These are phyloP conservation scores for Cervus canadensis DNA, from an alignment of 2,113 vertebrate species.

Conservation along the genomic window DNA sequence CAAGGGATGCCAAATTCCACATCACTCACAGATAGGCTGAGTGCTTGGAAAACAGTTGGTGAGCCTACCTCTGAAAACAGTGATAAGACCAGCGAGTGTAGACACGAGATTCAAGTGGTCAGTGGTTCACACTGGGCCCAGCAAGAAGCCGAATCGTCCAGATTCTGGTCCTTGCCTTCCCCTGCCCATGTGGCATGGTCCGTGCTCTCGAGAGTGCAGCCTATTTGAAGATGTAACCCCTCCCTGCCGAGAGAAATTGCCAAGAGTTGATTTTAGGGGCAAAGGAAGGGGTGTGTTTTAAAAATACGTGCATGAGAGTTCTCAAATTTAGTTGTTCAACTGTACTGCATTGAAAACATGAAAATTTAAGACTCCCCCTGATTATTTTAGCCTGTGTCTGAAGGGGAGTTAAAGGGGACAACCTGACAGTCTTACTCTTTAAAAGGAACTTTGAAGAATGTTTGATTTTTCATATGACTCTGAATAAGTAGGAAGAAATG, in stretches of 20 bases:
- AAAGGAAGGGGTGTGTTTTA: neutral
- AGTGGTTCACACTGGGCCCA: too few relatives aligned
- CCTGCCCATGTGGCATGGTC: neutral
- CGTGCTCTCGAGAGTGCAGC: neutral
- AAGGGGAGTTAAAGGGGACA: neutral
- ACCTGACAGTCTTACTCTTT: neutral
- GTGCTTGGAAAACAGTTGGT: neutral
- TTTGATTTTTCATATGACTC: neutral
- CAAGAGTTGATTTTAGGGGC: neutral
- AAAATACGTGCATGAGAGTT: neutral
- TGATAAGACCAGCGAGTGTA: fast-evolving
- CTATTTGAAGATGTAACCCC: neutral
- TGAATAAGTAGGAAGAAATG: neutral
- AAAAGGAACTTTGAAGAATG: neutral
- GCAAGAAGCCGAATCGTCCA: neutral
- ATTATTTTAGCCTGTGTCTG: neutral
- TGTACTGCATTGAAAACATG: neutral
- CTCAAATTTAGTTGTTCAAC: neutral
- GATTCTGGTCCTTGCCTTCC: neutral
- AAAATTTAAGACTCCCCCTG: neutral
- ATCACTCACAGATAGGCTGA: neutral
- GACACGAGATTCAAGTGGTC: fast-evolving
- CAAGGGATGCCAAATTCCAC: neutral
- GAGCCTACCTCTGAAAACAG: neutral
- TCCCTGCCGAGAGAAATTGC: neutral